Percentiles rank a stretch among this genome's conserved stretches.
Evolutionary conservation across 2,888 invertebrate species (phyloP).

Genomic region (Fabriciana adippe): DNA sequence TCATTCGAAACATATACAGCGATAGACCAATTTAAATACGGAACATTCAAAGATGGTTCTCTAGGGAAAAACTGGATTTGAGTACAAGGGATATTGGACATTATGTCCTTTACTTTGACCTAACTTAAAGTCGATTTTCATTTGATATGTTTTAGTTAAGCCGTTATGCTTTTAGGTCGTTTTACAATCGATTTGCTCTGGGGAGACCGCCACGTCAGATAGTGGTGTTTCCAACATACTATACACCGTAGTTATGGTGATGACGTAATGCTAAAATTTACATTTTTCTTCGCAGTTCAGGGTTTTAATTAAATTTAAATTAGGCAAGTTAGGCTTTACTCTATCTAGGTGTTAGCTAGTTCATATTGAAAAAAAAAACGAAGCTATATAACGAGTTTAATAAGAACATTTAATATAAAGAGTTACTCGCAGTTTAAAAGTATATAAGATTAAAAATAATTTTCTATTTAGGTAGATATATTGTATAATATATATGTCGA

Average conservation of each 20-base stretch:
- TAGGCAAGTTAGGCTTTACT: background rate
- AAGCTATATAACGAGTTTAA: no score
- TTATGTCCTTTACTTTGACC: constrained; percentile 26
- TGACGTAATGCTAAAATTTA: constrained; percentile 19
- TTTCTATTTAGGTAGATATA: no score
- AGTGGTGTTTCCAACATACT: constrained; percentile 50
- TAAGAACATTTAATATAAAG: no score
- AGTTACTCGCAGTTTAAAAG: no score
- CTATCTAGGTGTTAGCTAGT: background rate
- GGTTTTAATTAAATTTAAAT: background rate
- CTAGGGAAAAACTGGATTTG: constrained; percentile 71
- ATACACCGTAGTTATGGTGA: constrained; percentile 36
- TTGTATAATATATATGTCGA: no score
- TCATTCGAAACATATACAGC: constrained; percentile 47
- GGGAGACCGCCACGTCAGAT: constrained; percentile 63
- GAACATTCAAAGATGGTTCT: constrained; percentile 79
- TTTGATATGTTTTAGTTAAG: constrained; percentile 46
- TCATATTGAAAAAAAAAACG: background rate
- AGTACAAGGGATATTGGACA: constrained; percentile 49
- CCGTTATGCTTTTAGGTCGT: constrained; percentile 49
- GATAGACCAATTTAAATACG: constrained; percentile 77
- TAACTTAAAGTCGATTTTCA: constrained; percentile 46
- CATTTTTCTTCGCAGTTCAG: background rate
- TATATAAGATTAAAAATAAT: no score
- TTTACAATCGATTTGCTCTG: constrained; percentile 75